Evolutionary conservation across 2,113 vertebrate genomes (phyloP), one percentile per base, ranked within the genome.

Genomic region (Mungos mungo): DNA sequence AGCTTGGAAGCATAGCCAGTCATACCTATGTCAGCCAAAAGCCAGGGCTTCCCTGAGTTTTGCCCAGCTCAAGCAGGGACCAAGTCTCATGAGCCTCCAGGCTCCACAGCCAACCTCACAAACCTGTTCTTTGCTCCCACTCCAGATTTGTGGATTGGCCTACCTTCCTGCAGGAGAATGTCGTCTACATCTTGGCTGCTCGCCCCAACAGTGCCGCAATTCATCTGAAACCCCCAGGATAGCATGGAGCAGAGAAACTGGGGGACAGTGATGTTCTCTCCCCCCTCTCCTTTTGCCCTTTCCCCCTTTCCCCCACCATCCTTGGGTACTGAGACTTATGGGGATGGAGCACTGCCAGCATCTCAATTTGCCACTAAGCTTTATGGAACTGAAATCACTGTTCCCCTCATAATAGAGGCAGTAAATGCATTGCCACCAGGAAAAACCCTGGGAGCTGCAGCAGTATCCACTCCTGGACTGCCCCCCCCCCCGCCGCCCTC

Each of bases 201-300:
- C 99, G 99, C 23, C 99, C 99, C 97, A 99, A 99, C 98, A 99
- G 99, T 57, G 95, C 99, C 0, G 99, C 99, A 95, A 98, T 99
- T 98, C 99, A 99, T 98, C 99, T 99, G 98, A 99, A 99, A 85
- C 99, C 99, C 91, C 99, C 98, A 1, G 98, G 99, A 98, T 99
- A 99, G 92, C 16, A 9, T 81, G 96, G 94, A 77, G 21, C 68
- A 69, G 80, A 95, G 95, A 90, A 85, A 27, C 76, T 90, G 2
- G 2, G 87, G 69, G 84, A 94, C 74, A 83, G 25, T 79, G 96
- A 71, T 77, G 7, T 90, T 95, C 77, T 94, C 80, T 92, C 81
- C 95, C 66, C 72, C 89, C 68, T 95, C 82, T 82, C 89, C 95
- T 94, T 72, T 95, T 63, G 54, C n/a, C 88, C 71, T 89, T 41